Conservation (phyloP, 2,113 vertebrate genomes). For the Notarius lentiginosus region DNA sequence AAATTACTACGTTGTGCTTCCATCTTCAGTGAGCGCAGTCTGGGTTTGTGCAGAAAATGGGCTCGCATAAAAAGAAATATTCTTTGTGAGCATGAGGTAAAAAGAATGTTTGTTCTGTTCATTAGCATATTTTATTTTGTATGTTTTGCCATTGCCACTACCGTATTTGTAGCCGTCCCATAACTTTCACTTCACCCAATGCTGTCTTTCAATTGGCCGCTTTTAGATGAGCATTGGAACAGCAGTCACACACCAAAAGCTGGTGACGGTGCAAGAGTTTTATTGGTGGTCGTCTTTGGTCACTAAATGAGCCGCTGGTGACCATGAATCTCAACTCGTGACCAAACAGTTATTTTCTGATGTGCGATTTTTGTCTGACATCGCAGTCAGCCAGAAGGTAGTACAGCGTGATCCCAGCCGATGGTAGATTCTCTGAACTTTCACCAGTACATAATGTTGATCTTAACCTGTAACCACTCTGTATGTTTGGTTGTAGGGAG, state of each 20-base stretch:
- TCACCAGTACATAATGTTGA: background rate
- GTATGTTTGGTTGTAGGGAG: conserved; percentile 76
- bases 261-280: background rate
- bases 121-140: background rate
- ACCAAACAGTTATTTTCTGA: background rate
- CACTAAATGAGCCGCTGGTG: background rate
- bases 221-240: background rate
- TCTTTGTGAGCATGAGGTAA: background rate
- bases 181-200: background rate
- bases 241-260: background rate
- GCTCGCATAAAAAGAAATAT: background rate
- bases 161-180: background rate
- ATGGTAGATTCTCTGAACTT: background rate
- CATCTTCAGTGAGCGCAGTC: background rate
- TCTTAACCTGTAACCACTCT: background rate
- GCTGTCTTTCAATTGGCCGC: background rate
- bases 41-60: background rate
- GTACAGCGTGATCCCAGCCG: background rate
- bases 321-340: background rate
- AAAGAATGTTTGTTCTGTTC: background rate
- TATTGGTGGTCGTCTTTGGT: background rate
- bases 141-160: background rate
- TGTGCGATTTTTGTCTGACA: background rate
- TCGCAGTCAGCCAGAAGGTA: background rate
- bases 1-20: conserved; percentile 2